Base-by-base conservation (phyloP, 2,888 invertebrate genomes). In the Anaspis maculata region DNA sequence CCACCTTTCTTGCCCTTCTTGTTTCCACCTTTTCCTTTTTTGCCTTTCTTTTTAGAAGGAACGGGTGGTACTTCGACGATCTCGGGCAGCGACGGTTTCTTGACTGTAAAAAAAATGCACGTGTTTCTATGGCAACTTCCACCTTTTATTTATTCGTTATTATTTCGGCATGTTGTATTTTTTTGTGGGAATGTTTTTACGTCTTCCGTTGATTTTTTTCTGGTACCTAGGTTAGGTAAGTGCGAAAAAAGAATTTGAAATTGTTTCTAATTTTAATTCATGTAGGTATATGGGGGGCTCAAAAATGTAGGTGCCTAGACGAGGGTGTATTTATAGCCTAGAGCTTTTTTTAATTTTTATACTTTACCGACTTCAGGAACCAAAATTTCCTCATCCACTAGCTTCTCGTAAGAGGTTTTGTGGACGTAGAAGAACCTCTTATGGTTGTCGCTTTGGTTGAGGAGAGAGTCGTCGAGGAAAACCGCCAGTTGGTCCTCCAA, bases 331-430 rank as follows among this genome's bases (percentile, higher is more conserved):
- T 19, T 6, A 6, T 19, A 6, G 5, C 19, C 23, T 12, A 23
- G 10, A 3, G 12, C 26, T 26, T 26, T 21, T 35, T 16, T 35
- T 16, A 10, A 25, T 27, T 27, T 26, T 36, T 30, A 12, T 19
- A 6, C 5, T 14, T 25, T 67, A 85, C 84, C 78, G 72, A 81
- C 77, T 66, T 85, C 82, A 46, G 75, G 69, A 22, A 78, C 72
- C 2, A 79, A 72, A 38, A 84, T 75, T 61, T 86, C 84, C 54
- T 81, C 81, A 52, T 86, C 83, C 11, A 81, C 72, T 5, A 83
- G 65, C 56, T 79, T 81, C 49, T 80, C 83, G 30, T 76, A 77
- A 46, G 79, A 77, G 1, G 79, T 79, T 56, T 80, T 80, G 51
- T 79, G 74, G 10, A 83, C 69, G 49, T 73, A 79, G 46, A 86